Conservation (phyloP, 2,113 vertebrate species). For the Phaethornis superciliosus region DNA sequence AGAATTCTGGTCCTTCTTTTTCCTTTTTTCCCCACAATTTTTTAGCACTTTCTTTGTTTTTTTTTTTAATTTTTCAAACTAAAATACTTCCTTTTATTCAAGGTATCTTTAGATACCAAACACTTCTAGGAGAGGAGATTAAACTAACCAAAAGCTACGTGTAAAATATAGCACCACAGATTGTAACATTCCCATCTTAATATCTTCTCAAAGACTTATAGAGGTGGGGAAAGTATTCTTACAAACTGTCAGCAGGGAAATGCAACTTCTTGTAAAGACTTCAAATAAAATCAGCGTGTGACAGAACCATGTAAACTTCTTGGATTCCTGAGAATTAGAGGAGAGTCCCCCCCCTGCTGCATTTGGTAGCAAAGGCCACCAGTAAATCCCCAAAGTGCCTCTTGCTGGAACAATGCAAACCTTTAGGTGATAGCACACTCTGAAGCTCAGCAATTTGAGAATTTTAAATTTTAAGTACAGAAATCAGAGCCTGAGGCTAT, state of each 20-base stretch:
- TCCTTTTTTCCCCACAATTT: rapidly evolving
- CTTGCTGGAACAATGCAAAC: not conserved
- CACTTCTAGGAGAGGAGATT: not conserved
- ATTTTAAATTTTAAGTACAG: constrained; percentile 1
- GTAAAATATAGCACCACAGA: not conserved
- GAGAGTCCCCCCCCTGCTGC: not conserved
- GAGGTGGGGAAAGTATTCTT: not conserved
- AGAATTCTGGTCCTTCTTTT: not conserved
- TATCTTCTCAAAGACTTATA: not conserved
- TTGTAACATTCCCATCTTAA: not conserved
- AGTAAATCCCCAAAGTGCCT: not conserved
- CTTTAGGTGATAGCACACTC: not conserved
- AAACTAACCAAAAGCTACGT: not conserved
- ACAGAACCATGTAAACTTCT: not conserved
- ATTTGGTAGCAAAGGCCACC: not conserved
- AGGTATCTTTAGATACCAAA: not conserved
- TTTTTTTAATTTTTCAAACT: not conserved
- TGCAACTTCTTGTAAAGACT: not conserved
- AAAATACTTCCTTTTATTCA: not conserved
- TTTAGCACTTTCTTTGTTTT: not conserved
- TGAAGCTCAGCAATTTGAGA: not conserved
- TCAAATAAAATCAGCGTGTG: not conserved
- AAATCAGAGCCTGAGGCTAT: not conserved
- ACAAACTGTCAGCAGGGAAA: not conserved
- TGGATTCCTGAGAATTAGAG: not conserved